Conservation (phyloP, 2,888 invertebrate species). For the Andrena trimmerana region DNA sequence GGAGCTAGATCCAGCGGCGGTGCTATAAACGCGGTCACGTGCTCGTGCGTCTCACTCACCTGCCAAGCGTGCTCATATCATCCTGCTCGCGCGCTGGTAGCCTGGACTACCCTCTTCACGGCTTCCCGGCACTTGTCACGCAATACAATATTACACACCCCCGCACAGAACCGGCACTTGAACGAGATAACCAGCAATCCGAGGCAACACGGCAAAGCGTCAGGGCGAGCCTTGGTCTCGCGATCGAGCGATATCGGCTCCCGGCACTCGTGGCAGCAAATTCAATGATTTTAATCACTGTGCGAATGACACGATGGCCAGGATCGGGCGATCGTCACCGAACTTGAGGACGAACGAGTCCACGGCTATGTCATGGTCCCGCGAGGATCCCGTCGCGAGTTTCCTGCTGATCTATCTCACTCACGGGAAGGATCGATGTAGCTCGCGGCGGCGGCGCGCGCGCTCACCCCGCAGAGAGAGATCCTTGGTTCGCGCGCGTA, state of each 20-base stretch:
- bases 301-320: neutral
- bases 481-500: slow-evolving; percentile 26
- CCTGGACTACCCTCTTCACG: slow-evolving; percentile 65
- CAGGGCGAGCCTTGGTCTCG: slow-evolving; percentile 6
- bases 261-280: neutral
- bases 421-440: slow-evolving; percentile 37
- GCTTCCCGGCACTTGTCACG: slow-evolving; percentile 71
- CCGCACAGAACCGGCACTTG: slow-evolving; percentile 69
- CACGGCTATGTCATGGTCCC: slow-evolving; percentile 40
- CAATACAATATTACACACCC: slow-evolving; percentile 64
- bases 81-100: slow-evolving; percentile 78
- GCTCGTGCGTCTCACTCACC: slow-evolving; percentile 79
- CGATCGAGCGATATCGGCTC: slow-evolving; percentile 10
- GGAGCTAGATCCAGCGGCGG: slow-evolving; percentile 1
- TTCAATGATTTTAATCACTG: slow-evolving; percentile 18
- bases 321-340: neutral
- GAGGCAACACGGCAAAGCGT: slow-evolving; percentile 41
- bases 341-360: slow-evolving; percentile 1
- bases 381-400: slow-evolving; percentile 3
- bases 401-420: slow-evolving; percentile 32
- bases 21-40: slow-evolving; percentile 59
- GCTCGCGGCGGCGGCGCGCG: slow-evolving; percentile 22
- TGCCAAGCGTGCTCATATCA: slow-evolving; percentile 84
- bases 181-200: slow-evolving; percentile 49
- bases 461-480: slow-evolving; percentile 22